These are phyloP conservation scores for Otolemur garnettii DNA, from an alignment of 2,113 vertebrate species.

Conservation along the genomic window DNA sequence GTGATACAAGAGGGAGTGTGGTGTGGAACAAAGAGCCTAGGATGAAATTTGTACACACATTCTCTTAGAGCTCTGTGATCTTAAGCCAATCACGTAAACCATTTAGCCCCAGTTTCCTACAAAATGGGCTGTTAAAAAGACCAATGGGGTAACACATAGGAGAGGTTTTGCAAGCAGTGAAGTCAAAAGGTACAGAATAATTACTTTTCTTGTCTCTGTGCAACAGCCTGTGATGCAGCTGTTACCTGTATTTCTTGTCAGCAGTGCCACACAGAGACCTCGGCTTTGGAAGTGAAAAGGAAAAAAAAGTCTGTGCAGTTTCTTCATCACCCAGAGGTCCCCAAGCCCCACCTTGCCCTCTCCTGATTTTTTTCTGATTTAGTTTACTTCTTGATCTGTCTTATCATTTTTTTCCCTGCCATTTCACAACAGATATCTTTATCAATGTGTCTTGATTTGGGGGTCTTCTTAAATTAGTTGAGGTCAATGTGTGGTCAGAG, in stretches of 20 bases:
- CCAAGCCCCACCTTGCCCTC: neutral
- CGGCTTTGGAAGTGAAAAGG: neutral
- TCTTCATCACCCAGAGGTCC: neutral
- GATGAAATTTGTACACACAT: neutral
- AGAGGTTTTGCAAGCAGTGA: neutral
- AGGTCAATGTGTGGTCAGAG: neutral
- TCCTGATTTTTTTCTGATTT: neutral
- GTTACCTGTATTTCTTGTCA: neutral
- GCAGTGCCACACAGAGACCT: neutral
- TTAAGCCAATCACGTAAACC: slow-evolving; percentile 14
- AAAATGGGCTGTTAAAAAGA: neutral
- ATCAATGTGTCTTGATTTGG: slow-evolving; percentile 22
- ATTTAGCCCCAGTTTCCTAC: neutral
- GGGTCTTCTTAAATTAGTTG: slow-evolving; percentile 31
- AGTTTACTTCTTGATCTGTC: neutral
- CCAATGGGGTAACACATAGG: neutral
- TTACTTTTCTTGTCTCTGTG: neutral
- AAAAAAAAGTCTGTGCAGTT: neutral
- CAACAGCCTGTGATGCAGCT: neutral
- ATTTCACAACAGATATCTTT: slow-evolving; percentile 41
- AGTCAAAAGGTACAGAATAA: neutral
- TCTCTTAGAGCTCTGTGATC: slow-evolving; percentile 19
- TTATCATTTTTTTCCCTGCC: neutral
- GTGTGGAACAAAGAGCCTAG: neutral
- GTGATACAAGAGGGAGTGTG: neutral